Percentiles rank a stretch among this genome's conserved stretches.
These are phyloP conservation scores for Scomber scombrus DNA, from an alignment of 2,113 vertebrate species.

Conservation along the genomic window DNA sequence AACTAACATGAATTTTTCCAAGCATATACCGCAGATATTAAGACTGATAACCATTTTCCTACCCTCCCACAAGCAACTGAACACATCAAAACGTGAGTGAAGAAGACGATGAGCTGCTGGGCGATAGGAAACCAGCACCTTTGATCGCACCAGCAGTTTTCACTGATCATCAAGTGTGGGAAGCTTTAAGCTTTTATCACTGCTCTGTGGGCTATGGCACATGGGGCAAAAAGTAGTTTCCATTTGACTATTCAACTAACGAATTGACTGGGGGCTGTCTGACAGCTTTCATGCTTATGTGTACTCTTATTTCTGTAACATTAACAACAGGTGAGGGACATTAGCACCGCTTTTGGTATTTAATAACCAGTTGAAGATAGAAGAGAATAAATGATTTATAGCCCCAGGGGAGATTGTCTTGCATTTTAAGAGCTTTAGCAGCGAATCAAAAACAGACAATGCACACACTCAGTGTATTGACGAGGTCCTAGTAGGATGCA, in stretches of 20 bases:
- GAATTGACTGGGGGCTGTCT: not conserved
- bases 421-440: slow-evolving; percentile 30
- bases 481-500: slow-evolving; percentile 17
- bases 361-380: slow-evolving; percentile 21
- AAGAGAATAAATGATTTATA: slow-evolving; percentile 34
- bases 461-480: slow-evolving; percentile 2
- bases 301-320: not conserved
- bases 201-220: not conserved
- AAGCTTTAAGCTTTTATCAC: slow-evolving; percentile 7
- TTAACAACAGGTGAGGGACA: slow-evolving; percentile 26
- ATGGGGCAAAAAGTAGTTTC: slow-evolving; percentile 16
- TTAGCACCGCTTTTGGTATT: not conserved
- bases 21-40: slow-evolving; percentile 1
- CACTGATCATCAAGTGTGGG: not conserved
- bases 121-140: not conserved
- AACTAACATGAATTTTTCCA: slow-evolving; percentile 2
- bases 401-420: not conserved
- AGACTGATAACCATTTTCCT: slow-evolving; percentile 14
- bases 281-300: not conserved
- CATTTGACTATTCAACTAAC: not conserved
- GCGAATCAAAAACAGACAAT: slow-evolving; percentile 28
- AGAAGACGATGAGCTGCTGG: not conserved
- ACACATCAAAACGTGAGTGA: slow-evolving; percentile 9
- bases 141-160: not conserved
- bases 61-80: not conserved